phyloP scores from a whole-genome alignment of 2,113 vertebrate genomes.

The Suricata suricatta region DNA sequence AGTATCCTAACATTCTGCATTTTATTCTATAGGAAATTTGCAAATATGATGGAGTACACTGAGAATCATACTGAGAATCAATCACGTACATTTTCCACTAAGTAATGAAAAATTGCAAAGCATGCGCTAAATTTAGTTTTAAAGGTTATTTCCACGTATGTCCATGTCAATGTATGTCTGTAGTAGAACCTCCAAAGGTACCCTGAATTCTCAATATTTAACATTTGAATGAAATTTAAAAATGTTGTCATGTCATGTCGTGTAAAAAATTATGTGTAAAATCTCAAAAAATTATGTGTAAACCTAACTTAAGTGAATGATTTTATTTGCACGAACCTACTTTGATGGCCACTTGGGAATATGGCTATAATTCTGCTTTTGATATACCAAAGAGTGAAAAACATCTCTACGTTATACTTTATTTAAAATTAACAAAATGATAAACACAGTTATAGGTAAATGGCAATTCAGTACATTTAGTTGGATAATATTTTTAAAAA shows the following conservation, averaged over 20 bases:
- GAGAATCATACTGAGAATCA: neutral
- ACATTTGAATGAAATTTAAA: neutral
- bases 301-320: neutral
- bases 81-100: neutral
- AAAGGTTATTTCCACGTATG: neutral
- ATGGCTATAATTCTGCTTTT: neutral
- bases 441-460: constrained; percentile 2
- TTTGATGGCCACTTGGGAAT: neutral
- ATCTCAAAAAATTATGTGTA: neutral
- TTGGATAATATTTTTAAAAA: constrained; percentile 32
- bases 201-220: neutral
- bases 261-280: neutral
- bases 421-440: constrained; percentile 75
- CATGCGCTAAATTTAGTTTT: neutral
- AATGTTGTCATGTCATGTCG: neutral
- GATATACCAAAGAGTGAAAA: neutral
- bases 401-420: constrained; percentile 61
- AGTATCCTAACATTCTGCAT: neutral
- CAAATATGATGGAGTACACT: neutral
- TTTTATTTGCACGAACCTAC: neutral
- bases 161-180: neutral
- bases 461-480: constrained; percentile 30
- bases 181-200: neutral
- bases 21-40: neutral
- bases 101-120: neutral